Conservation (phyloP, 2,113 vertebrate genomes). For the Neopipo cinnamomea region DNA sequence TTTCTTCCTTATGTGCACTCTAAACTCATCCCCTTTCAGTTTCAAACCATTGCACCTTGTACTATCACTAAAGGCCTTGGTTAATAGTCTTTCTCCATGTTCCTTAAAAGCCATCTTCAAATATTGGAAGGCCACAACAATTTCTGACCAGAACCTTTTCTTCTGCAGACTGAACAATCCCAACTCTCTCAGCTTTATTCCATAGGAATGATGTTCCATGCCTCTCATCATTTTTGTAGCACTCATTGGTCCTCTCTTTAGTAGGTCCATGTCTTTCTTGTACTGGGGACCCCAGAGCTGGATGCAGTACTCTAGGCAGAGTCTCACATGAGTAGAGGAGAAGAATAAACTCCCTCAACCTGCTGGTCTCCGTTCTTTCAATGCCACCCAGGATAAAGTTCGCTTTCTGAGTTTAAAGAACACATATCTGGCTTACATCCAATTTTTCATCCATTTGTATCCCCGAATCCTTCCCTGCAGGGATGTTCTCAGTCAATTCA, state of each 20-base stretch:
- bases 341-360: not conserved
- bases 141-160: not conserved
- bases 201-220: not conserved
- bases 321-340: not conserved
- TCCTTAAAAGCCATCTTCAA: not conserved
- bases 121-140: not conserved
- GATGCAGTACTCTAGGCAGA: not conserved
- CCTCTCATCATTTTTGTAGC: not conserved
- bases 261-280: not conserved
- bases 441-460: not conserved
- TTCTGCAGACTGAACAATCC: not conserved
- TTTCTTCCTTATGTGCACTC: not conserved
- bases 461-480: not conserved
- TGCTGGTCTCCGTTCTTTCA: not conserved
- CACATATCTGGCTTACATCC: rapidly evolving
- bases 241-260: not conserved
- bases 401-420: not conserved
- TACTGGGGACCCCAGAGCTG: too few relatives aligned
- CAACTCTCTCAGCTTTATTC: not conserved
- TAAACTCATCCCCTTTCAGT: not conserved
- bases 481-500: not conserved
- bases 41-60: not conserved
- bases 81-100: not conserved
- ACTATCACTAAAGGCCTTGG: not conserved
- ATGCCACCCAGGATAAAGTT: not conserved